Base-by-base conservation (phyloP, 2,113 vertebrate genomes). In the Ptychochromis oligacanthus region DNA sequence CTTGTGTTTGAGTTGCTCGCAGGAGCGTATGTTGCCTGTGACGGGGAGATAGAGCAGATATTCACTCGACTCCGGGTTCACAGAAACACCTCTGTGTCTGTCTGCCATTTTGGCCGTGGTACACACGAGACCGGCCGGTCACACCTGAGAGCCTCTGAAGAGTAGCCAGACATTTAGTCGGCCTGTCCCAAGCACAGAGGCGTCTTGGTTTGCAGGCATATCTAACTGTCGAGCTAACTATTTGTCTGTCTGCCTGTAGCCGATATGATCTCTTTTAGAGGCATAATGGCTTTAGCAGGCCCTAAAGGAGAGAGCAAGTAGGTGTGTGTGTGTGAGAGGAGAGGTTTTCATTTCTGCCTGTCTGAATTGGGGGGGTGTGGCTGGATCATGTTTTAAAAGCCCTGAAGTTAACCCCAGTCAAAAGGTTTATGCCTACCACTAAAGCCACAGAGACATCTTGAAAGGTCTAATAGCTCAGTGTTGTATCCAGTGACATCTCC, bases 101-200 rank as follows among this genome's bases (percentile, higher is more conserved):
- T 82, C 88, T 86, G 88, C 87, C 75, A 75, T 77, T 82, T 77
- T 89, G 88, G 89, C 89, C 38, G 36, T 36, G 26, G 75, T 75
- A 88, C 89, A 92, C 92, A 86, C 56, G 90, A 93, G 92, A 84
- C 74, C 43, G 38, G 88, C 87, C 61, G 86, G 91, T 92, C 92
- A 93, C 93, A 94, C 93, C 93, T 94, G 93, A 94, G 93, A 87
- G 91, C 87, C 82, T 92, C 89, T 92, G 92, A 93, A 93, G 92
- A 93, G 89, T 43, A 84, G 90, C 90, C 88, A 93, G 91, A 89
- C 91, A 91, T 93, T 93, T 89, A 90, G 88, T 86, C 64, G 55
- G 80, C 75, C 84, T 64, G 89, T 90, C 83, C 83, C 28, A 6
- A 83, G 82, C 83, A 91, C 87, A 88, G 83, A 89, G 88, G 77